Conservation (phyloP, 2,797 vertebrate species). For the Myotis myotis region DNA sequence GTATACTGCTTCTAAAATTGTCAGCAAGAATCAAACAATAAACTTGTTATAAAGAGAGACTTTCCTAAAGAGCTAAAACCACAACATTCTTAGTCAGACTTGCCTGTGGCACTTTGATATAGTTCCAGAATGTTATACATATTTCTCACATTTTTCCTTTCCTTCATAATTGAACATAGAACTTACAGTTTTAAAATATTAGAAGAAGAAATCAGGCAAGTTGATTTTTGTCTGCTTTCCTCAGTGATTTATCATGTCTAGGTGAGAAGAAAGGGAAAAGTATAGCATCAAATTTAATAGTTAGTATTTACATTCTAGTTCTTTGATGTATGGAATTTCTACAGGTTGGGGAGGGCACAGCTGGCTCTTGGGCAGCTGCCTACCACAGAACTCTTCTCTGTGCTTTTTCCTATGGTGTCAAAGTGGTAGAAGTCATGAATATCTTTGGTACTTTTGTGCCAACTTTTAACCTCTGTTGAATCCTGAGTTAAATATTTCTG, state of each 20-base stretch:
- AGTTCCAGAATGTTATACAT: background rate
- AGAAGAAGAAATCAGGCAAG: background rate
- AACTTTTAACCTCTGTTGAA: background rate
- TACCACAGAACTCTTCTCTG: background rate
- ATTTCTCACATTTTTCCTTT: background rate
- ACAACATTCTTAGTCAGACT: background rate
- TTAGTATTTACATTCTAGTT: background rate
- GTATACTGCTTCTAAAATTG: background rate
- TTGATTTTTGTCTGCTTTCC: slow-evolving; percentile 8
- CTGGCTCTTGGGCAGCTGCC: background rate
- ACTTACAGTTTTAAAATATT: background rate
- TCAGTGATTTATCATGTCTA: background rate
- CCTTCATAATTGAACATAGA: background rate
- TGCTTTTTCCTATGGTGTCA: background rate
- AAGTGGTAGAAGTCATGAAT: background rate
- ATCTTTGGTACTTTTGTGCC: background rate
- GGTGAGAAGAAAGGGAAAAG: background rate
- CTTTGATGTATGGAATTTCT: background rate
- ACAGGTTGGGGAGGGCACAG: background rate
- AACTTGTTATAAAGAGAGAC: background rate
- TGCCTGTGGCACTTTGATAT: background rate
- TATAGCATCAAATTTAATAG: background rate
- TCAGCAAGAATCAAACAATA: background rate
- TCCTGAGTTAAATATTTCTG: slow-evolving; percentile 10
- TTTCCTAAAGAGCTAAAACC: background rate